phyloP scores from a whole-genome alignment of 2,888 invertebrate genomes.

The Polymixis flavicincta region DNA sequence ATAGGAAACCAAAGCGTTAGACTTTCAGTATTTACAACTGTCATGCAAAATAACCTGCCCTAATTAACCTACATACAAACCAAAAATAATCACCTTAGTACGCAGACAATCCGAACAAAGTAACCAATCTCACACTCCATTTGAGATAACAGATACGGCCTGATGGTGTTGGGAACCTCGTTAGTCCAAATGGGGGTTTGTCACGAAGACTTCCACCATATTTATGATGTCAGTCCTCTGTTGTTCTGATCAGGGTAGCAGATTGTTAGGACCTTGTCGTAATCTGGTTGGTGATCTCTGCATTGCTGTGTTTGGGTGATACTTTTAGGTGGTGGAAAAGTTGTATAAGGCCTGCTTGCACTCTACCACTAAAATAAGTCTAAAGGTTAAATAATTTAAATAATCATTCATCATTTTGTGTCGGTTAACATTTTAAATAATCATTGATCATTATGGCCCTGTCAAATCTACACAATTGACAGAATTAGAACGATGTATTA shows the following conservation, averaged over 20 bases:
- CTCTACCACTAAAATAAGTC: not conserved
- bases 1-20: not conserved
- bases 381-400: not conserved
- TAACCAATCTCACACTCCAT: slow-evolving; percentile 66
- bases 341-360: not conserved
- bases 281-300: slow-evolving; percentile 56
- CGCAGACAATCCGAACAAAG: slow-evolving; percentile 36
- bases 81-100: slow-evolving; percentile 39
- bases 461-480: not conserved
- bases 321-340: not conserved
- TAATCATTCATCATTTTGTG: not conserved
- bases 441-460: not conserved
- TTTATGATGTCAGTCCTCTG: slow-evolving; percentile 72
- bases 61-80: slow-evolving; percentile 48
- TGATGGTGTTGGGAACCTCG: slow-evolving; percentile 68
- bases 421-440: no score
- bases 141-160: slow-evolving; percentile 70
- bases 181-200: slow-evolving; percentile 74
- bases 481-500: not conserved
- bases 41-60: slow-evolving; percentile 8
- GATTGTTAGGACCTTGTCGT: slow-evolving; percentile 62
- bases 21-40: not conserved
- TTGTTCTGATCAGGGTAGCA: slow-evolving; percentile 65
- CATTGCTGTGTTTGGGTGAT: slow-evolving; percentile 12
- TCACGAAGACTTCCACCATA: slow-evolving; percentile 73